phyloP scores from a whole-genome alignment of 2,797 vertebrate genomes.

The Champsocephalus esox region DNA sequence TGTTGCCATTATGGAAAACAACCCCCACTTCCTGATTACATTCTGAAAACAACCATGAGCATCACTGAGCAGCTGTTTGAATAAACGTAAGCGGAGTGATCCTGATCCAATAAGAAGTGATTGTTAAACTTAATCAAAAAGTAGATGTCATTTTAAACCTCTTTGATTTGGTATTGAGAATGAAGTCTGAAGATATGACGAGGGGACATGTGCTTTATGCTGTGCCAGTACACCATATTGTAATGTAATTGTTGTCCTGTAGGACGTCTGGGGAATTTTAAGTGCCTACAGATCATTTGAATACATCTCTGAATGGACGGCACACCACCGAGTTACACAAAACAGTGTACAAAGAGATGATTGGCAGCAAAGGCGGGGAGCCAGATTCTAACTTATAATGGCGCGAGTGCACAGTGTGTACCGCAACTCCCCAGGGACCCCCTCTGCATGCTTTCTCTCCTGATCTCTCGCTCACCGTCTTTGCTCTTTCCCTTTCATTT shows the following conservation, averaged over 20 bases:
- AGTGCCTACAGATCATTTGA: constrained; percentile 21
- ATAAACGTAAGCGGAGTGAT: neutral
- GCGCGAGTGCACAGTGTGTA: constrained; percentile 47
- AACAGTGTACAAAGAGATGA: constrained; percentile 35
- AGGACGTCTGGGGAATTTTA: neutral
- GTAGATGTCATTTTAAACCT: neutral
- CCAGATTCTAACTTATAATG: constrained; percentile 55
- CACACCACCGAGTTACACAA: constrained; percentile 23
- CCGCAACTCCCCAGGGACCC: constrained; percentile 39
- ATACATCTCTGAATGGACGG: constrained; percentile 19
- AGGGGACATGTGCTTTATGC: neutral
- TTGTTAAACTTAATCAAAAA: neutral
- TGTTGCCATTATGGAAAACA: neutral
- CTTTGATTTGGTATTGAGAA: neutral
- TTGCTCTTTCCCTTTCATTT: constrained; percentile 52
- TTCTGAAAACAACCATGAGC: constrained; percentile 11
- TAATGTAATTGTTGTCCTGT: neutral
- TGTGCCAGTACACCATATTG: neutral
- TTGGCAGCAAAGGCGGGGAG: constrained; percentile 22
- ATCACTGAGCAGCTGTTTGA: constrained; percentile 2
- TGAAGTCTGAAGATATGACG: neutral
- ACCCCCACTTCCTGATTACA: neutral
- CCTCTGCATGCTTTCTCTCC: constrained; percentile 44
- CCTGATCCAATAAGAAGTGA: neutral
- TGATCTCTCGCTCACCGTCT: constrained; percentile 40